These are phyloP conservation scores for Augiades crinisus DNA, from an alignment of 2,888 invertebrate species.

Conservation along the genomic window DNA sequence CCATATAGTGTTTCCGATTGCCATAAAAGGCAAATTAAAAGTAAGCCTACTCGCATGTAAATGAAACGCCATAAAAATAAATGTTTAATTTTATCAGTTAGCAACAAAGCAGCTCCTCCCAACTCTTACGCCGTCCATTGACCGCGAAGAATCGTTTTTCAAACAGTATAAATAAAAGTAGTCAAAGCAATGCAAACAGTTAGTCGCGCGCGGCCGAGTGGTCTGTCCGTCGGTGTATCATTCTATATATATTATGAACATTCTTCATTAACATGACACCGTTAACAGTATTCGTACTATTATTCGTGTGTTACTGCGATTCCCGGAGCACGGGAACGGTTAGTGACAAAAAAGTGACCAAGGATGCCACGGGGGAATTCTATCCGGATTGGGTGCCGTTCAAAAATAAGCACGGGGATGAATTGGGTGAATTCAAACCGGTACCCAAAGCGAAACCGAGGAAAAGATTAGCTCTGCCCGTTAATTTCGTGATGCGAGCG, in stretches of 20 bases:
- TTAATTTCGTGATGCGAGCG: slow-evolving; percentile 57
- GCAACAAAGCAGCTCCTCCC: slow-evolving; percentile 42
- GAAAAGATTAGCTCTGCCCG: slow-evolving; percentile 63
- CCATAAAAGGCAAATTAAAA: too few species aligned
- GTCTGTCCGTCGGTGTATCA: slow-evolving; percentile 37
- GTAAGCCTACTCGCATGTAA: too few species aligned
- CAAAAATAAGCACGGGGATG: slow-evolving; percentile 65
- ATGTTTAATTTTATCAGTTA: too few species aligned
- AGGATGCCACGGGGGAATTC: slow-evolving; percentile 52
- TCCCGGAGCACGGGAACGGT: slow-evolving; percentile 53
- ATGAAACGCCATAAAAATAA: too few species aligned
- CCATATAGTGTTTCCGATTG: too few species aligned
- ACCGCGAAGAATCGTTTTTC: slow-evolving; percentile 63
- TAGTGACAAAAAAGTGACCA: slow-evolving; percentile 55
- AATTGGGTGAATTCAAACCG: slow-evolving; percentile 60
- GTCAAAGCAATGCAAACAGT: slow-evolving; percentile 59
- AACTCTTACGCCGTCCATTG: slow-evolving; percentile 45
- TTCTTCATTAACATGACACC: slow-evolving; percentile 35
- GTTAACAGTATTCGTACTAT: slow-evolving; percentile 33
- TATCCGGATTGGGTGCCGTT: slow-evolving; percentile 75
- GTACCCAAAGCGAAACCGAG: slow-evolving; percentile 58
- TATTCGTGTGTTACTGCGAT: slow-evolving; percentile 41
- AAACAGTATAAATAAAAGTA: slow-evolving; percentile 80
- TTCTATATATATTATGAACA: slow-evolving; percentile 35
- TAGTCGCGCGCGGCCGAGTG: slow-evolving; percentile 53